Percentiles rank a stretch among this genome's conserved stretches.
These are phyloP conservation scores for Acheta domesticus DNA, from an alignment of 2,888 invertebrate genomes.

Conservation along the genomic window DNA sequence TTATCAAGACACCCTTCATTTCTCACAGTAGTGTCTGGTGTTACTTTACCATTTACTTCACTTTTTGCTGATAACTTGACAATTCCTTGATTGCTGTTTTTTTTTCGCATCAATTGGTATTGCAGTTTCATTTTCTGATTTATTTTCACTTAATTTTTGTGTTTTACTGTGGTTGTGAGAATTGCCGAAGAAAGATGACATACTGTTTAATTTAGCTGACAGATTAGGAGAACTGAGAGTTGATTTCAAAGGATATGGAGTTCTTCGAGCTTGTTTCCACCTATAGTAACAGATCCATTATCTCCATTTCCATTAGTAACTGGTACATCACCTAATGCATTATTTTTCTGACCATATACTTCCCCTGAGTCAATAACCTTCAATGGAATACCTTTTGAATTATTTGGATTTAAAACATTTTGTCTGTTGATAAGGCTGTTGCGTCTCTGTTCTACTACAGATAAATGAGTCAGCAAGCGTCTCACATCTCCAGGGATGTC, in stretches of 20 bases:
- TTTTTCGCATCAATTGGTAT: background rate
- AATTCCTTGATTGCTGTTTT: background rate
- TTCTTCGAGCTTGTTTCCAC: slow-evolving; percentile 20
- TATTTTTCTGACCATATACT: background rate
- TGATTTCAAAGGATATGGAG: slow-evolving; percentile 47
- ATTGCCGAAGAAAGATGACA: slow-evolving; percentile 49
- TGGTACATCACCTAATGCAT: slow-evolving; percentile 11
- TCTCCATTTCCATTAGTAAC: slow-evolving; percentile 23
- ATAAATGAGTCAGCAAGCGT: slow-evolving; percentile 65
- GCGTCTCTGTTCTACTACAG: slow-evolving; percentile 49
- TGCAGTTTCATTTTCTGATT: background rate
- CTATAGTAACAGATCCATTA: background rate
- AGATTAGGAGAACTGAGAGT: slow-evolving; percentile 49
- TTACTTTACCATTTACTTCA: slow-evolving; percentile 32
- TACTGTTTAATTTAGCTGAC: slow-evolving; percentile 43
- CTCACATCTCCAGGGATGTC: slow-evolving; percentile 73
- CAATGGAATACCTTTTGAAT: background rate
- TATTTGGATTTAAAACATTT: background rate
- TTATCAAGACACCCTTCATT: background rate
- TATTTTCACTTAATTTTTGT: slow-evolving; percentile 36
- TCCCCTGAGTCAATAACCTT: slow-evolving; percentile 10
- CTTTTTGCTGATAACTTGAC: slow-evolving; percentile 26
- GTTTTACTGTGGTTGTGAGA: slow-evolving; percentile 68
- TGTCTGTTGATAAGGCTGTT: slow-evolving; percentile 41
- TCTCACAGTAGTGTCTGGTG: slow-evolving; percentile 22